Conservation (phyloP, 30 jellyfish, hydroid and myxozoan species). For the Hydra vulgaris region DNA sequence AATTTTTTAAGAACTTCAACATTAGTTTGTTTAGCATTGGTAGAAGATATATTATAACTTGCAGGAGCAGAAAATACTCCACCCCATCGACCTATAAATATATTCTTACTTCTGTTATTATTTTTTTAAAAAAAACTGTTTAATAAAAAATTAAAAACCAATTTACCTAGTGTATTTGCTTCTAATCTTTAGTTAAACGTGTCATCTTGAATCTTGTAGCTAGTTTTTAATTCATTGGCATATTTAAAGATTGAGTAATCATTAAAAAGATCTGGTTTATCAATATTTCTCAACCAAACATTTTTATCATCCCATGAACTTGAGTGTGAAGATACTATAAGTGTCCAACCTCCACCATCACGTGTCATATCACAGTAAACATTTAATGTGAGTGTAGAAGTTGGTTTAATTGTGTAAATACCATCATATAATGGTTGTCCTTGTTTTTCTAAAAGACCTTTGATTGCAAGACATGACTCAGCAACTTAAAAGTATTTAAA, state of each 20-base stretch:
- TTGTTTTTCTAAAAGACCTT: conserved; percentile 14
- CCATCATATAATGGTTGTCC: conserved; percentile 45
- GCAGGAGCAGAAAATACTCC: conserved; percentile 86
- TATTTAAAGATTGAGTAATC: conserved; percentile 71
- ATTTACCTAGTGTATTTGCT: conserved; percentile 65
- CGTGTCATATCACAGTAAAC: conserved; percentile 89
- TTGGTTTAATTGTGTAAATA: conserved; percentile 42
- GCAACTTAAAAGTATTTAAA: not conserved
- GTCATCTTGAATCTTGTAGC: conserved; percentile 36
- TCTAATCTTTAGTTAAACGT: conserved; percentile 57
- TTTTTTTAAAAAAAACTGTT: not conserved
- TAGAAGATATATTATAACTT: conserved; percentile 31
- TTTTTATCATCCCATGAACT: conserved; percentile 58
- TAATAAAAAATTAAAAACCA: not conserved
- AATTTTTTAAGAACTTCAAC: conserved; percentile 53
- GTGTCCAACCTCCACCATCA: conserved; percentile 98
- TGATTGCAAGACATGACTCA: conserved; percentile 49
- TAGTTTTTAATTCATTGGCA: conserved; percentile 57
- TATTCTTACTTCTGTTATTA: not conserved
- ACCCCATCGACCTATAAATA: conserved; percentile 75
- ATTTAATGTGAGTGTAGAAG: conserved; percentile 25
- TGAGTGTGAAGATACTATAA: conserved; percentile 55
- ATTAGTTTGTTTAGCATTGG: conserved; percentile 40
- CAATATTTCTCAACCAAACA: conserved; percentile 48
- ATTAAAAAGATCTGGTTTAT: conserved; percentile 32